A percentile compares a stretch with the other conserved stretches of the same genome.
phyloP scores from a whole-genome alignment of 2,113 vertebrate genomes.

The Poicephalus gulielmi region DNA sequence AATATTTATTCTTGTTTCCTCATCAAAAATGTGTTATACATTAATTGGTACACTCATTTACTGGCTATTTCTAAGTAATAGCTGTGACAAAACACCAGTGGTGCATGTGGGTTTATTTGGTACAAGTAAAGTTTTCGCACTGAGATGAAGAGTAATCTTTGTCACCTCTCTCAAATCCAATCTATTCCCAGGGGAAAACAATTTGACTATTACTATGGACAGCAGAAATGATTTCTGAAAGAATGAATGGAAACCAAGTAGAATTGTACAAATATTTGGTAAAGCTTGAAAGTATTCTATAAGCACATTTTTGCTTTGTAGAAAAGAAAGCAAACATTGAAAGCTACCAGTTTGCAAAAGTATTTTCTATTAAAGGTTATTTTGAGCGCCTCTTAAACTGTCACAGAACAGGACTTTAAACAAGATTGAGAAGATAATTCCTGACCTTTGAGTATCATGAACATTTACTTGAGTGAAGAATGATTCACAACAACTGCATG shows the following conservation, averaged over 20 bases:
- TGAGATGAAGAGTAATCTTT: neutral
- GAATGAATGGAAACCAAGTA: neutral
- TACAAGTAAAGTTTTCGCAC: neutral
- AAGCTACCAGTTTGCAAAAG: neutral
- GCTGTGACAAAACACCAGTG: neutral
- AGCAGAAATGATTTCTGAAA: neutral
- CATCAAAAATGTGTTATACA: neutral
- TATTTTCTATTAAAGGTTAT: neutral
- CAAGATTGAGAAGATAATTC: conserved; percentile 3
- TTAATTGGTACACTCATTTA: neutral
- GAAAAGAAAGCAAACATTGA: neutral
- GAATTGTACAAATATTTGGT: neutral
- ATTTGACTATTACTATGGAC: neutral
- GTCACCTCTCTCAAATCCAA: neutral
- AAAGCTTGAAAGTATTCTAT: neutral
- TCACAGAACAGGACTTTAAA: neutral
- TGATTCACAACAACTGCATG: neutral
- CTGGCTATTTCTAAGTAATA: neutral
- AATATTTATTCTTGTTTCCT: neutral
- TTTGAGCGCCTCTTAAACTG: neutral
- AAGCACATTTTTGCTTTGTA: neutral
- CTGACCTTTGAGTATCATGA: conserved; percentile 25
- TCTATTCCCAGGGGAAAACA: neutral
- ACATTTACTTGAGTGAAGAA: neutral
- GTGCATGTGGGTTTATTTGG: neutral